Base-by-base conservation (phyloP, 2,888 invertebrate genomes). In the Lysandra bellargus region DNA sequence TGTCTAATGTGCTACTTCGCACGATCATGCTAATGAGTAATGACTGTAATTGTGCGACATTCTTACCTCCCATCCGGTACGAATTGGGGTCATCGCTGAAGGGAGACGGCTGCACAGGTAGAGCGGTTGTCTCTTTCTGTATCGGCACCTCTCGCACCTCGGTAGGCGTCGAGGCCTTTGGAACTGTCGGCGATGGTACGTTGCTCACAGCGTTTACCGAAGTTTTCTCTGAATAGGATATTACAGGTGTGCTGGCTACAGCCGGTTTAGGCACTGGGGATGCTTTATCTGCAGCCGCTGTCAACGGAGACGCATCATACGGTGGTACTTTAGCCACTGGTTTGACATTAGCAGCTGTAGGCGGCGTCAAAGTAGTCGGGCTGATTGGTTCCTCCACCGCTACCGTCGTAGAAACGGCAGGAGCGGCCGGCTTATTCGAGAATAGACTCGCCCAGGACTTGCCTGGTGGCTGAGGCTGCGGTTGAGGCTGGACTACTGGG, bases 381-480 rank as follows among this genome's bases (percentile, higher is more conserved):
- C 89, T 91, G 0, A 89, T 79, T 0, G 90, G 91, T 81, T 93
- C 93, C 60, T 93, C 92, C 0, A 85, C 80, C 7, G 87, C 83
- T 30, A 85, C 84, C 1, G 86, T 82, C 0, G 87, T 81, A 0
- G 88, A 84, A 0, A 84, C 83, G 3, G 85, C 83, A 0, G 86
- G 81, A 2, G 84, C 80, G 33, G 88, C 84, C 0, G 87, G 79
- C 83, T 93, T 93, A 80, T 85, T 95, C 2, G 93, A 95, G 88
- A 97, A 96, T 23, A 97, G 86, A 88, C 96, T 96, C 1, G 96
- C 96, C 97, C 97, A 97, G 0, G 96, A 96, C 78, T 96, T 94
- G 81, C 95, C 91, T 30, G 94, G 87, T 0, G 93, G 92, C 12
- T 44, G 75, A 0, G 93, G 92, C 81, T 89, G 91, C 1, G 91